phyloP scores from a whole-genome alignment of 1,140 invertebrate species.

The Anastrepha obliqua region DNA sequence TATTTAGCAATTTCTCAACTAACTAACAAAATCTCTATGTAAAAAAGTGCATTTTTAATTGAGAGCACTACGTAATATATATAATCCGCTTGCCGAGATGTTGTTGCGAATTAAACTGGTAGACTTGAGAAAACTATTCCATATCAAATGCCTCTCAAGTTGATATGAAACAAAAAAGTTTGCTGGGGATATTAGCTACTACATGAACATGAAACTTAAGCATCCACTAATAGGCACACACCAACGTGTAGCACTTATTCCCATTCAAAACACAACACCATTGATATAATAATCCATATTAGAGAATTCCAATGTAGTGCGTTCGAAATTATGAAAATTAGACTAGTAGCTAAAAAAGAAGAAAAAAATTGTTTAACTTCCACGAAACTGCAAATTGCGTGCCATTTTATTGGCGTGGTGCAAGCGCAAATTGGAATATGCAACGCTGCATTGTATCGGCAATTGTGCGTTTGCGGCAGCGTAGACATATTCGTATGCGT shows the following conservation, averaged over 20 bases:
- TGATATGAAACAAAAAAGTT: too few relatives aligned
- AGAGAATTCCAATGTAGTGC: neutral
- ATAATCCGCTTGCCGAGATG: too few relatives aligned
- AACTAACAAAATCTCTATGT: too few relatives aligned
- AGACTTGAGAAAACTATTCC: too few relatives aligned
- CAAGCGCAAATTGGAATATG: neutral
- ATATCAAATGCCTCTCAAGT: too few relatives aligned
- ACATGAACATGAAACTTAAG: slow-evolving; percentile 16
- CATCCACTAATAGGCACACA: neutral
- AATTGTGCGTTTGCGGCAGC: neutral
- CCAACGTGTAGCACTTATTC: neutral
- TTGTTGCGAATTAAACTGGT: too few relatives aligned
- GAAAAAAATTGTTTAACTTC: neutral
- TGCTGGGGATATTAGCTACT: too few relatives aligned
- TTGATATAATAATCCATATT: slow-evolving; percentile 31
- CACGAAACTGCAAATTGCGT: slow-evolving; percentile 1
- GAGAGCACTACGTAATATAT: too few relatives aligned
- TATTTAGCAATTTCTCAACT: too few relatives aligned
- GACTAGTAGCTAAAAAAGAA: neutral
- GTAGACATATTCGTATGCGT: neutral
- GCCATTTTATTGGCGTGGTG: slow-evolving; percentile 1
- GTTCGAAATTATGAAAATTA: slow-evolving; percentile 38
- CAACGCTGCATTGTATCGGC: neutral
- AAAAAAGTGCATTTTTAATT: too few relatives aligned
- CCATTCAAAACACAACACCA: neutral